Base-by-base conservation (phyloP, 2,113 vertebrate species). In the Clinocottus analis region DNA sequence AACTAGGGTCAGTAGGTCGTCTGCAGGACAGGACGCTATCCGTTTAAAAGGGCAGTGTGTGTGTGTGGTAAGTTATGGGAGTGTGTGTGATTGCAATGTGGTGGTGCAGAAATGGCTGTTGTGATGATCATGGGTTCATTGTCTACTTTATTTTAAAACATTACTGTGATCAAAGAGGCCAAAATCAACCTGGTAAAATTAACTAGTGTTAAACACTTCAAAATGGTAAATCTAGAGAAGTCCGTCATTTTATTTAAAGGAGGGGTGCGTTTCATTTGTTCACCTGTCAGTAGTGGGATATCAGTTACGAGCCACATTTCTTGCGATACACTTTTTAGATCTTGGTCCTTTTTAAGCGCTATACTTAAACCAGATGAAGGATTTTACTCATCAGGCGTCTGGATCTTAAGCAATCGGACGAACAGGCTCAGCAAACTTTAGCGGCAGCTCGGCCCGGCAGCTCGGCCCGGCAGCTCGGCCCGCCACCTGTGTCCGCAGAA, bases 1-100 rank as follows among this genome's bases (percentile, higher is more conserved):
- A 66, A 73, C 75, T 75, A 33, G 51, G 79, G 58, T 63, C 72
- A 35, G 63, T 1, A 62, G 61, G 84, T 31, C 71, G 76, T 66
- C 61, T 0, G 29, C 9, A 11, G 62, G 62, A 23, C 43, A 47
- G 74, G 5, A 41, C 12, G 19, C 5, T 55, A 12, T 60, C 19
- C 16, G 12, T n/a, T 5, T 64, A 47, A 45, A 33, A 23, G 47
- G 10, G 51, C n/a, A 5, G 45, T 41, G 35, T 21, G 45, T 51
- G 0, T 69, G 65, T 58, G 23, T 8, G 16, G 29, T 63, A 8
- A 43, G 65, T 69, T 53, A 53, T 53, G 41, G 37, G 12, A 43
- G 39, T 41, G 39, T 75, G 29, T 63, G 67, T 31, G 53, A 75
- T 70, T 70, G 33, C 37, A 68, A 39, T 29, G 19, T 47, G 58